Base-by-base conservation (phyloP, 2,113 vertebrate species). In the Melanerpes formicivorus region DNA sequence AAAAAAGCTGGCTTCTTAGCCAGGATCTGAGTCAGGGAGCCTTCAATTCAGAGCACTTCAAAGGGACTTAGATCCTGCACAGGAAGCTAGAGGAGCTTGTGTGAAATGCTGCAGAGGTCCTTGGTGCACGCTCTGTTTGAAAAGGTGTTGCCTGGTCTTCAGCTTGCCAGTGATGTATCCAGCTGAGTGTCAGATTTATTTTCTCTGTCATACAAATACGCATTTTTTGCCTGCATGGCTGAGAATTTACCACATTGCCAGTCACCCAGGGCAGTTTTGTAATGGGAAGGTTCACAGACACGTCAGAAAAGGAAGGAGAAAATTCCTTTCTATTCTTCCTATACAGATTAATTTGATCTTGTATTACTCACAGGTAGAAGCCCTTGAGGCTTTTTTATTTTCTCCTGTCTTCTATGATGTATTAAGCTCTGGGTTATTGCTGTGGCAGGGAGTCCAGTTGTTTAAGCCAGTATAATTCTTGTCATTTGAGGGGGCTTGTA, bases 341-440 rank as follows among this genome's bases (percentile, higher is more conserved):
- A 37, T 80, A 71, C 64, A 40, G 89, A 95, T 94, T 91, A 83
- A 93, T 96, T 96, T 95, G 60, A 79, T 92, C 90, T 79, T 81
- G 50, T 79, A 26, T 93, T 93, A 83, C 86, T 93, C 46, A 44
- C 74, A 74, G 78, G 50, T 87, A 37, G 75, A 80, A 82, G 30
- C 82, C 76, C 48, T 62, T 73, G 42, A 48, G 91, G 62, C 60
- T 75, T 79, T 90, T 91, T 93, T 64, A 64, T 63, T 93, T 93
- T 90, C 54, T 91, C 62, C 48, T 85, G 0, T 86, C 58, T 84
- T 79, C 54, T 63, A 80, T 89, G 62, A 44, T 50, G 40, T 90
- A 83, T 92, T 93, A 71, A 90, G 77, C 42, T 78, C 75, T 48
- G 69, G 27, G 65, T 63, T 80, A 15, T 46, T 16, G 74, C 80